A percentile compares a stretch with the other conserved stretches of the same genome.
Evolutionary conservation across 2,113 vertebrate species (phyloP).

Genomic region (Scomber scombrus): DNA sequence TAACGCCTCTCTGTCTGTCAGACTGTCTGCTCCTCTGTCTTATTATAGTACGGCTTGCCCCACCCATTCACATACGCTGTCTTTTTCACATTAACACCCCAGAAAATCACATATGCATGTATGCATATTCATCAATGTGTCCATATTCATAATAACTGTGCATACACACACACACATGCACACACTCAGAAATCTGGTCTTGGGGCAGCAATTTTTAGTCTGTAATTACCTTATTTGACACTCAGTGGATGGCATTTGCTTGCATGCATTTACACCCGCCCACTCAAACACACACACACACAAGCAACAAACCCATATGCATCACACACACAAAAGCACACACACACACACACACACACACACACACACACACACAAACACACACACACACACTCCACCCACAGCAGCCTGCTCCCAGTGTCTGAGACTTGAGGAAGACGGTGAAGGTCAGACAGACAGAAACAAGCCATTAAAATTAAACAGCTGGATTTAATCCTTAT

Average conservation of each 20-base stretch:
- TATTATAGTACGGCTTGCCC: background rate
- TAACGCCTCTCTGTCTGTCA: slow-evolving; percentile 51
- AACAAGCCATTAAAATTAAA: slow-evolving; percentile 27
- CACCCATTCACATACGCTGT: background rate
- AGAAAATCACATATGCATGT: background rate
- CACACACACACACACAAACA: background rate
- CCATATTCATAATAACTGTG: background rate
- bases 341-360: background rate
- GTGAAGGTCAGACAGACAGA: slow-evolving; percentile 33
- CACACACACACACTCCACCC: background rate
- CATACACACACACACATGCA: background rate
- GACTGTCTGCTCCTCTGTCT: slow-evolving; percentile 14
- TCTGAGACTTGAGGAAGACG: slow-evolving; percentile 3
- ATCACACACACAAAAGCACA: slow-evolving; percentile 9
- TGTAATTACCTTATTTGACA: slow-evolving; percentile 50
- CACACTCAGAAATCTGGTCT: background rate
- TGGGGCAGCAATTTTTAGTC: background rate
- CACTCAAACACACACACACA: slow-evolving; percentile 18
- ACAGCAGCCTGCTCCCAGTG: slow-evolving; percentile 4
- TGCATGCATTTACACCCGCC: slow-evolving; percentile 22
- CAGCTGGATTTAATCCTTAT: slow-evolving; percentile 24
- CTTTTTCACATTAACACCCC: background rate
- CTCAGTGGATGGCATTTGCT: slow-evolving; percentile 23
- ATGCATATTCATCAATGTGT: background rate
- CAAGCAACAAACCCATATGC: slow-evolving; percentile 32